Percentiles rank a stretch among this genome's conserved stretches.
phyloP scores from a whole-genome alignment of 2,113 vertebrate genomes.

The Lates calcarifer region DNA sequence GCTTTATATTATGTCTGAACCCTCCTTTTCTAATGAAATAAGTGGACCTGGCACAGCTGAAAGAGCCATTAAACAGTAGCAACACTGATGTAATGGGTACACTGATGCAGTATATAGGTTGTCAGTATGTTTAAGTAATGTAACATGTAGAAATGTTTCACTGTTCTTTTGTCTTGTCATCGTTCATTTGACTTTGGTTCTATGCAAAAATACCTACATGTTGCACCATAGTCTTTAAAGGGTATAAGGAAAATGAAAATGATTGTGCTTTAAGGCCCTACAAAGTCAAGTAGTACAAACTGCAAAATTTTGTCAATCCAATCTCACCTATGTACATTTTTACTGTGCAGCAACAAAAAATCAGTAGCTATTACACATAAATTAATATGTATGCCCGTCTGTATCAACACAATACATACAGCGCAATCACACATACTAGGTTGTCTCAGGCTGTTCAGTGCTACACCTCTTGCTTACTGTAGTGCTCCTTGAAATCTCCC shows the following conservation, averaged over 20 bases:
- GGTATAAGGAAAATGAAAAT: not conserved
- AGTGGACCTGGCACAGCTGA: too few relatives aligned
- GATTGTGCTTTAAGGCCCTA: not conserved
- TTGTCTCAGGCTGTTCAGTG: conserved; percentile 88
- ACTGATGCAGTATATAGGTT: too few relatives aligned
- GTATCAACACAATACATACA: not conserved
- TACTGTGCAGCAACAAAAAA: not conserved
- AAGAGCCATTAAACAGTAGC: too few relatives aligned
- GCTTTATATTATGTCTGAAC: too few relatives aligned
- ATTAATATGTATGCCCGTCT: not conserved
- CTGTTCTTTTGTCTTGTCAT: too few relatives aligned
- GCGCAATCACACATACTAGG: conserved; percentile 41
- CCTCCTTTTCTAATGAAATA: too few relatives aligned
- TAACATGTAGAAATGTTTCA: too few relatives aligned
- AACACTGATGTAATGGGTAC: too few relatives aligned
- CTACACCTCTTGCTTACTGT: conserved; percentile 87
- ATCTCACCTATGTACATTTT: not conserved
- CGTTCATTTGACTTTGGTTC: too few relatives aligned
- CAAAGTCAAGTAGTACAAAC: not conserved
- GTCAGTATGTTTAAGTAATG: too few relatives aligned
- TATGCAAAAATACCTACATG: too few relatives aligned
- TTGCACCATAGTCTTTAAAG: too few relatives aligned
- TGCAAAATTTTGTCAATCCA: not conserved
- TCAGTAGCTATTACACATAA: not conserved
- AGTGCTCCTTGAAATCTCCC: conserved; percentile 58